Evolutionary conservation across 2,113 vertebrate species (phyloP).

Genomic region (Chionis minor): DNA sequence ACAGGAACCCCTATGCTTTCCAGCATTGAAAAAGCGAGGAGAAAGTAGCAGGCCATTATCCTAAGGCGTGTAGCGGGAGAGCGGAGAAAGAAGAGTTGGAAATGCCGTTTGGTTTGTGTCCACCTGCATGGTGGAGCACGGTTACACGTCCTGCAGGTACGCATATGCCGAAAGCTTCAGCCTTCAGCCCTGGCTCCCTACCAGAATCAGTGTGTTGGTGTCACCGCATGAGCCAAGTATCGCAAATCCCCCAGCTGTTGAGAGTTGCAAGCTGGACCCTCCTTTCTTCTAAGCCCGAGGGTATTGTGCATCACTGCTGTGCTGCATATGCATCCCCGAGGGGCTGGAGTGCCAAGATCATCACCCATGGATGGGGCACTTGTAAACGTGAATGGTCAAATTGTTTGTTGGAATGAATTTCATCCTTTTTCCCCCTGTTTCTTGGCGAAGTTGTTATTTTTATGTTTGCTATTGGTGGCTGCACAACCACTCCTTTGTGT

Average conservation of each 20-base stretch:
- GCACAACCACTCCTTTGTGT: neutral
- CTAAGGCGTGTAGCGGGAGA: neutral
- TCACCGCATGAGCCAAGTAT: neutral
- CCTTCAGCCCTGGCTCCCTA: neutral
- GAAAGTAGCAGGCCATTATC: neutral
- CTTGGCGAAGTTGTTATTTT: neutral
- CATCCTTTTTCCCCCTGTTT: neutral
- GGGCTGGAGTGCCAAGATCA: neutral
- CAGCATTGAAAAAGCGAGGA: neutral
- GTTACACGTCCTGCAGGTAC: neutral
- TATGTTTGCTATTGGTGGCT: neutral
- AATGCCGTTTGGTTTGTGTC: neutral
- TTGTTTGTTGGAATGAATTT: neutral
- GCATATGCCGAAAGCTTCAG: neutral
- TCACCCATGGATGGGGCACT: neutral
- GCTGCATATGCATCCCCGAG: accelerated
- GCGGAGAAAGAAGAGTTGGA: neutral
- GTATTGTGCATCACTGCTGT: neutral
- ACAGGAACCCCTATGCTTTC: accelerated
- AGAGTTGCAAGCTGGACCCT: neutral
- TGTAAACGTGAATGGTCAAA: neutral
- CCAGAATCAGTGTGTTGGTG: accelerated
- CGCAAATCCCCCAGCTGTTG: neutral
- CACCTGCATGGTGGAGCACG: neutral
- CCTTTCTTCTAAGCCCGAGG: neutral